Conservation (phyloP, 2,888 invertebrate species). For the Andricus quercusramuli region DNA sequence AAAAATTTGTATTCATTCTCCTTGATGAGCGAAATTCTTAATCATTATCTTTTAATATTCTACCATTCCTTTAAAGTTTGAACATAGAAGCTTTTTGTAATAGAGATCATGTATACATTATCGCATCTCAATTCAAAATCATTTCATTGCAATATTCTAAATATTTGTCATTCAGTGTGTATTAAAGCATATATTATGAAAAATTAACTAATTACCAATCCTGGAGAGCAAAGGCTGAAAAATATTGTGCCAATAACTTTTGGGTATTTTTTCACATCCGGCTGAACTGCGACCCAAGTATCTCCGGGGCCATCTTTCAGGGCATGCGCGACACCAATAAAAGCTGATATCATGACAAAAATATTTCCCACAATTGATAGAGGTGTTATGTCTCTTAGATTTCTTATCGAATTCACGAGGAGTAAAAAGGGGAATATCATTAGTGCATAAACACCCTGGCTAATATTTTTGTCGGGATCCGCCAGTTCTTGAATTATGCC, state of each 20-base stretch:
- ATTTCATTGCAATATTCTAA: too few relatives aligned
- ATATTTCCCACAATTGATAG: slow-evolving; percentile 61
- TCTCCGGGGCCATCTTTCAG: slow-evolving; percentile 59
- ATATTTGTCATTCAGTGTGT: too few relatives aligned
- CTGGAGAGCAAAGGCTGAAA: slow-evolving; percentile 66
- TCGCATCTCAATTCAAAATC: too few relatives aligned
- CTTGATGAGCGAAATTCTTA: too few relatives aligned
- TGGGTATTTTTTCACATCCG: slow-evolving; percentile 58
- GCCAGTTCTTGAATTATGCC: slow-evolving; percentile 61
- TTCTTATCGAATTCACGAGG: slow-evolving; percentile 59
- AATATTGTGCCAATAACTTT: slow-evolving; percentile 64
- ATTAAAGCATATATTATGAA: too few relatives aligned
- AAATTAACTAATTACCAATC: slow-evolving; percentile 57
- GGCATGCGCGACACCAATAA: slow-evolving; percentile 60
- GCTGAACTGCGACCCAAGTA: slow-evolving; percentile 55
- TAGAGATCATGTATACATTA: too few relatives aligned
- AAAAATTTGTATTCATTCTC: too few relatives aligned
- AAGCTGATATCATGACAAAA: slow-evolving; percentile 54
- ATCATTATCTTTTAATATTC: too few relatives aligned
- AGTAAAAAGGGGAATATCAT: slow-evolving; percentile 63
- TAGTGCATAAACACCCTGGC: slow-evolving; percentile 58
- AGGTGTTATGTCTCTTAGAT: slow-evolving; percentile 57
- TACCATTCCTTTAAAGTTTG: too few relatives aligned
- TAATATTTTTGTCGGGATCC: slow-evolving; percentile 52
- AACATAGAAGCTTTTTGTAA: too few relatives aligned